These are phyloP conservation scores for Actenoides lindsayi DNA, from an alignment of 2,113 vertebrate species.

Conservation along the genomic window DNA sequence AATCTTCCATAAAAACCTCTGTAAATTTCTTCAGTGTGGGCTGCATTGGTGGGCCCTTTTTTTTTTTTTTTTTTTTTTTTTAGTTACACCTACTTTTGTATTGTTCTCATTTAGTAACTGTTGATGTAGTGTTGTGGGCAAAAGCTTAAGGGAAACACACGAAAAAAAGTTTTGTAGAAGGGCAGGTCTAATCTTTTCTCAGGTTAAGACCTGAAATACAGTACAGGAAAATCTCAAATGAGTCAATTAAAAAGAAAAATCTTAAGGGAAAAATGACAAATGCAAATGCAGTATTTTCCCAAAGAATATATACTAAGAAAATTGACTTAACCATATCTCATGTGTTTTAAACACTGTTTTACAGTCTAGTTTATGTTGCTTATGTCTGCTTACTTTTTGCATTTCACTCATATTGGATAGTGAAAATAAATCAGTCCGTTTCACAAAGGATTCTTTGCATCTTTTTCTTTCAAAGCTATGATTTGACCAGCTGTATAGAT, in stretches of 20 bases:
- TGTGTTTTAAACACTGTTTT: neutral
- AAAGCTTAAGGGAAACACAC: neutral
- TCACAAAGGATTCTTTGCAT: neutral
- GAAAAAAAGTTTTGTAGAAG: neutral
- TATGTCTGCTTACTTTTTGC: neutral
- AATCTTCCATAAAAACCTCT: conserved; percentile 67
- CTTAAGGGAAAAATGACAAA: neutral
- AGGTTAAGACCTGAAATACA: neutral
- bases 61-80: neutral
- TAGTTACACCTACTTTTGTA: neutral
- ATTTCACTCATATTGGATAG: neutral
- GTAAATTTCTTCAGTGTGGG: conserved; percentile 82
- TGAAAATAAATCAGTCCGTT: neutral
- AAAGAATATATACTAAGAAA: neutral
- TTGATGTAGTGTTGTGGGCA: neutral
- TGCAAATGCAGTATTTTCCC: neutral
- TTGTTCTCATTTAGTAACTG: neutral
- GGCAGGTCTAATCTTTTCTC: neutral
- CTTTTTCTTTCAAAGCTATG: neutral
- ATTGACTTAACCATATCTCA: neutral
- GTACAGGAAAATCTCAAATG: neutral
- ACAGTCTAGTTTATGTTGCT: neutral
- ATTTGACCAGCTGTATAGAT: neutral
- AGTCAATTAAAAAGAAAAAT: neutral
- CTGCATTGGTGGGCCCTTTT: conserved; percentile 82